Evolutionary conservation across 2,797 vertebrate genomes (phyloP).

Genomic region (Rhabdophis nuchalis): DNA sequence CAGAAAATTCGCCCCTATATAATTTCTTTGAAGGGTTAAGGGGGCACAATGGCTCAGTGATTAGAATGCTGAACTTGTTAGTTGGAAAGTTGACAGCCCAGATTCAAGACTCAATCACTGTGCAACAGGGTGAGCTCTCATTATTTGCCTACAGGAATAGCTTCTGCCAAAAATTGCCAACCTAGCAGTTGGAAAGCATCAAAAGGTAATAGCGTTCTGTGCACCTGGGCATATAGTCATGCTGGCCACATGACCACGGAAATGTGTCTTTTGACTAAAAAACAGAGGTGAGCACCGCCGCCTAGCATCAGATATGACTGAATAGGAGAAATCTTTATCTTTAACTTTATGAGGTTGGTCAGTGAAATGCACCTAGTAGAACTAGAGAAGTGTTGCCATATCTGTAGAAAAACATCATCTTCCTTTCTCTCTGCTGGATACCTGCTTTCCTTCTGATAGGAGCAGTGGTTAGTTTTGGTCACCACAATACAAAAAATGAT

Average conservation of each 20-base stretch:
- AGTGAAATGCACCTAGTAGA: not conserved
- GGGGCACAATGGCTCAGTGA: not conserved
- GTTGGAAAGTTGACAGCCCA: not conserved
- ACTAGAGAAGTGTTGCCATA: not conserved
- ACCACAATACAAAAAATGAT: too few relatives aligned
- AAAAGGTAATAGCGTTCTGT: not conserved
- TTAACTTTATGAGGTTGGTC: not conserved
- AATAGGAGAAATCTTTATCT: not conserved
- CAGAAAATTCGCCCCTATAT: not conserved
- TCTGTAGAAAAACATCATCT: not conserved
- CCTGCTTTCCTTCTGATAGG: not conserved
- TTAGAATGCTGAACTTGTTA: not conserved
- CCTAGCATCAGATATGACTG: not conserved
- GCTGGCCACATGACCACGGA: not conserved
- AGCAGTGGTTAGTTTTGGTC: not conserved
- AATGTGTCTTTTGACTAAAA: not conserved
- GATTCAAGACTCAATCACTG: not conserved
- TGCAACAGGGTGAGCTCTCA: not conserved
- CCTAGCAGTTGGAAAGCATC: not conserved
- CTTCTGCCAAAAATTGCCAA: not conserved
- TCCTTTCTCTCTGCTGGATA: not conserved
- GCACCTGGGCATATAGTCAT: not conserved
- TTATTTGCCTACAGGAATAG: not conserved
- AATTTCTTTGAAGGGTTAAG: not conserved
- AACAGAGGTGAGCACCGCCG: not conserved